phyloP scores from a whole-genome alignment of 2,113 vertebrate species.

The Odocoileus virginianus region DNA sequence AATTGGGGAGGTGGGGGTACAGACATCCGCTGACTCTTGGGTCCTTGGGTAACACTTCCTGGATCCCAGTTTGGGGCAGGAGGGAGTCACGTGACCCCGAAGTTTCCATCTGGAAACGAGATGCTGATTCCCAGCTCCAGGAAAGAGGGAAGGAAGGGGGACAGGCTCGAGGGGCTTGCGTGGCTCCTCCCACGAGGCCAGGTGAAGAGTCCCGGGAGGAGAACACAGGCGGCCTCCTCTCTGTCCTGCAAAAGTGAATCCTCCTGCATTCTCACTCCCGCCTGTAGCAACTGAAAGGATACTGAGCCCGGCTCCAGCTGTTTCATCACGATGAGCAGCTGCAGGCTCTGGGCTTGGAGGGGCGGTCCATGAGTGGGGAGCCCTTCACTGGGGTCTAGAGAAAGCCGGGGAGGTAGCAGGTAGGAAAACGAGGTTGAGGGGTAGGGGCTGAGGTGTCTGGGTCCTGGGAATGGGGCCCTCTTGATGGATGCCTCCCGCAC shows the following conservation, averaged over 20 bases:
- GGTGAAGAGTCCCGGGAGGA: not conserved
- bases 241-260: not conserved
- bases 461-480: not conserved
- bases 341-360: not conserved
- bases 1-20: not conserved
- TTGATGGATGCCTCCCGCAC: not conserved
- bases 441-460: accelerated
- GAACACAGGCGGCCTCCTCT: no score
- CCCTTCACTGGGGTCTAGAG: not conserved
- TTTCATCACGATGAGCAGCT: not conserved
- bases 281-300: accelerated
- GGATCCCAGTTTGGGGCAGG: not conserved
- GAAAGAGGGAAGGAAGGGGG: not conserved
- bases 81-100: no score
- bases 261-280: not conserved
- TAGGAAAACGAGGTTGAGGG: not conserved
- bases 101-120: not conserved
- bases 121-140: not conserved
- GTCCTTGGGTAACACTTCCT: not conserved
- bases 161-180: no score
- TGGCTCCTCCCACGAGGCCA: not conserved
- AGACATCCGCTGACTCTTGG: not conserved
- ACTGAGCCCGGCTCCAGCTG: not conserved
- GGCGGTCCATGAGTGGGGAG: accelerated
- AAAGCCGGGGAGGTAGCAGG: not conserved